Base-by-base conservation (phyloP, 2,113 vertebrate genomes). In the Periophthalmus modestus region DNA sequence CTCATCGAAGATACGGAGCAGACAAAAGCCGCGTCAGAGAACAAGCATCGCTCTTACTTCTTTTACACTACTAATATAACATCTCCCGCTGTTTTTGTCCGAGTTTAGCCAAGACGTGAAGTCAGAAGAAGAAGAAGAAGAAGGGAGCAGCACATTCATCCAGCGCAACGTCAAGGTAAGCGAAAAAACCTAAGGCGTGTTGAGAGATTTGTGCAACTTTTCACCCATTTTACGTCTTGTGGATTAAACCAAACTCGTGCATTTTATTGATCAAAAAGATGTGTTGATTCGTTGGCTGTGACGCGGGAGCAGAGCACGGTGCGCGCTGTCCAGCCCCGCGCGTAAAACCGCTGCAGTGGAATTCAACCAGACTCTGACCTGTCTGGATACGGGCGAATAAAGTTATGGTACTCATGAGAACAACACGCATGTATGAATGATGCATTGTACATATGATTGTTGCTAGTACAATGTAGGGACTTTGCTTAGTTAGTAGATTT, bases 101-200 rank as follows among this genome's bases (percentile, higher is more conserved):
- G 11, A 19, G 66, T 68, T 57, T 28, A 68, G 34, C 68, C 48
- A 57, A 71, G 68, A 57, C 46, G 55, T 47, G 62, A 79, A 79
- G 50, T 69, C 43, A 74, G 73, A 85, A 16, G 88, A 91, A 79
- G 72, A 58, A 74, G 73, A 85, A 16, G 88, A 91, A 79, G 72
- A 58, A 65, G 58, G 34, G 34, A 55, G 55, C 63, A 80, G 71
- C 73, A 43, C 70, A 81, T 89, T 88, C 89, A 77, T 72, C 36
- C 79, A 77, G 58, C 81, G 61, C 84, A 57, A 66, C 77, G 68
- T 77, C 85, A 72, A 91, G 91, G 91, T 92, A 88, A 89, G 88
- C 24, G 48, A 9, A 18, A n/a, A 6, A 55, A 73, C 65, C 75
- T 71, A 47, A 71, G 68, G 28, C 57, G 6, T 5, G 59, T 33